Percentiles rank a stretch among this genome's conserved stretches.
Evolutionary conservation across 2,113 vertebrate species (phyloP).

Genomic region (Ranitomeya imitator): DNA sequence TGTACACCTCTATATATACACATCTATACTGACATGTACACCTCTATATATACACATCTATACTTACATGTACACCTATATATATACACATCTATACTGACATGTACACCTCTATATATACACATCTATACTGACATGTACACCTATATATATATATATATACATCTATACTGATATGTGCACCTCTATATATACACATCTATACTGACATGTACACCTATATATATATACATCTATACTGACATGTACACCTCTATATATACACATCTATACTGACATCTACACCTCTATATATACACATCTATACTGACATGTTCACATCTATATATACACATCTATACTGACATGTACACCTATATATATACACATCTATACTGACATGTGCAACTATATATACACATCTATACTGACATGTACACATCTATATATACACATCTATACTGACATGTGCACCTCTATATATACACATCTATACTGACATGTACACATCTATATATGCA

Average conservation of each 20-base stretch:
- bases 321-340: background rate
- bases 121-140: background rate
- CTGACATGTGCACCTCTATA: no score
- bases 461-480: no score
- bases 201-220: background rate
- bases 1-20: no score
- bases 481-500: no score
- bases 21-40: no score
- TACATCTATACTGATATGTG: background rate
- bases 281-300: background rate
- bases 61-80: background rate
- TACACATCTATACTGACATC: background rate
- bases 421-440: no score
- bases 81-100: background rate
- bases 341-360: no score
- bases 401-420: no score
- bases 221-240: background rate
- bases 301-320: no score
- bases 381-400: no score
- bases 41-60: no score
- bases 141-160: background rate
- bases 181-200: background rate
- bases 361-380: no score
- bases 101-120: background rate
- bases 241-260: background rate